phyloP scores from a whole-genome alignment of 53 echinoderm and acorn worm species.

The Antedon mediterranea region DNA sequence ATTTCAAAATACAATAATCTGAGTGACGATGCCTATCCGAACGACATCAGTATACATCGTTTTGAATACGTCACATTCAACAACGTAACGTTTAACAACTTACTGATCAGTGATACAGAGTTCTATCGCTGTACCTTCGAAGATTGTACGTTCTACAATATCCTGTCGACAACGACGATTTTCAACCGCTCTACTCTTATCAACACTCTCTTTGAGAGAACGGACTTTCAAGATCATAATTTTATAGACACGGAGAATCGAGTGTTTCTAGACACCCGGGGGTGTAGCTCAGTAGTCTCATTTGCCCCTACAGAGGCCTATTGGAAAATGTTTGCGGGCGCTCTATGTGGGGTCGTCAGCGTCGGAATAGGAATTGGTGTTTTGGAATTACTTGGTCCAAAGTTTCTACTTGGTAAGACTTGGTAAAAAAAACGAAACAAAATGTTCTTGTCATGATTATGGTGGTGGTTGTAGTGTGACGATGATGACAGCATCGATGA shows the following conservation, averaged over 20 bases:
- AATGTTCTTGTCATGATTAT: too few species aligned
- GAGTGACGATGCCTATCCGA: background rate
- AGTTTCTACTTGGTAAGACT: background rate
- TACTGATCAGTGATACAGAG: constrained; percentile 14
- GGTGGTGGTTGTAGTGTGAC: too few species aligned
- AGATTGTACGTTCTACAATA: constrained; percentile 7
- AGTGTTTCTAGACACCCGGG: background rate
- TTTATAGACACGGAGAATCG: constrained; percentile 6
- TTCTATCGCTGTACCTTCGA: constrained; percentile 5
- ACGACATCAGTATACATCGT: background rate
- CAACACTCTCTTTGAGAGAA: constrained; percentile 5
- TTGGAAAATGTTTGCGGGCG: constrained; percentile 12
- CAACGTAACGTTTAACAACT: constrained; percentile 11
- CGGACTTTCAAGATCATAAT: constrained; percentile 15
- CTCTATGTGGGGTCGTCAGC: constrained; percentile 15
- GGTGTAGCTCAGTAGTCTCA: constrained; percentile 26
- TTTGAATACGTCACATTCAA: constrained; percentile 13
- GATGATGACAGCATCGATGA: too few species aligned
- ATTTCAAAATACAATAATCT: background rate
- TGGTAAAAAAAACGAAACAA: too few species aligned
- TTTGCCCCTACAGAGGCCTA: constrained; percentile 23
- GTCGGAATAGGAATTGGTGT: background rate
- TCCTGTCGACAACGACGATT: constrained; percentile 12
- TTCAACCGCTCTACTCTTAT: constrained; percentile 10
- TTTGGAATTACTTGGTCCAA: background rate